Evolutionary conservation across 2,797 vertebrate species (phyloP), one percentile per base, ranked within the genome.

Genomic region (Gambusia yucatana): DNA sequence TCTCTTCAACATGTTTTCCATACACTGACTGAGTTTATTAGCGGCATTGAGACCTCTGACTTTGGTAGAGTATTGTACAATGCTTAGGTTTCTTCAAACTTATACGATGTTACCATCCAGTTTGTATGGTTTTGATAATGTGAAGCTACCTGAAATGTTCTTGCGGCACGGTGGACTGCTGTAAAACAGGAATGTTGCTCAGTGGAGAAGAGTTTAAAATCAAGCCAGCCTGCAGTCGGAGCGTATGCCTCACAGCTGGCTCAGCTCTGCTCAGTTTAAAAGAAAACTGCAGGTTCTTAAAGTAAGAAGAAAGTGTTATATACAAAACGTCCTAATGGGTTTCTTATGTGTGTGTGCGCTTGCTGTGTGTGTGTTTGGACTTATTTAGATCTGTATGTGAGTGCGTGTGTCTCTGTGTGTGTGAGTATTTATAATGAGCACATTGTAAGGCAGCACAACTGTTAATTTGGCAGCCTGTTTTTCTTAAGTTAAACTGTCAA

Each of bases 11-110:
- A 57, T 22, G 25, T 9, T 44, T 30, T 73, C 70, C 46, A 72
- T 79, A 71, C 69, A 76, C 48, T 25, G 57, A 82, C 67, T 77
- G 79, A 79, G 89, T 88, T 75, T 78, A 22, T 52, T 84, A 44
- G 55, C 75, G 74, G 83, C 61, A 77, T 59, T 73, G 4, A 74
- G 57, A 79, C 61, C 84, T 86, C 78, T 79, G 82, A 73, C 47
- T 85, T 88, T 87, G 88, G 88, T 88, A 88, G 80, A 90, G 84
- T 87, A 87, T 92, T 93, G 91, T 94, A 94, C 85, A 92, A 91
- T 87, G 77, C 80, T 88, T 89, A 87, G 78, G 30, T 86, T 91
- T 90, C 65, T 91, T 88, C 81, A 86, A 65, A 84, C 82, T 88
- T 90, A 87, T 89, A 76, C 79, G 57, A 36, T 75, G 78, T 78